These are phyloP conservation scores for Atethmia centrago DNA, from an alignment of 2,888 invertebrate genomes.

Conservation along the genomic window DNA sequence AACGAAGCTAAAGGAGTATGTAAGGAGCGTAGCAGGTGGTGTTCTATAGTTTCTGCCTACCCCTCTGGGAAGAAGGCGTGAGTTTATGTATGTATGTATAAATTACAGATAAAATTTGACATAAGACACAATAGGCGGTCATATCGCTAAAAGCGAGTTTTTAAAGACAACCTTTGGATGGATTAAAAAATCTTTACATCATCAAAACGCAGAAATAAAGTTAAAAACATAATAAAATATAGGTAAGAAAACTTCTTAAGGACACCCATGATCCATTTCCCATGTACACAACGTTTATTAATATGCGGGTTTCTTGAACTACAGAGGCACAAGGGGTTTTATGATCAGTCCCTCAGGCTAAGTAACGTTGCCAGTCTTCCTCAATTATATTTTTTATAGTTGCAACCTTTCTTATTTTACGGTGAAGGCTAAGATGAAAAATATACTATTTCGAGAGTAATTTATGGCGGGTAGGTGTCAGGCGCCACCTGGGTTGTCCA, in stretches of 20 bases:
- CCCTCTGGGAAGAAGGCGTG: too few relatives aligned
- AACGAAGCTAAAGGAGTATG: too few relatives aligned
- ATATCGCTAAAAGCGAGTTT: too few relatives aligned
- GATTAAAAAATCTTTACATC: too few relatives aligned
- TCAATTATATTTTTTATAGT: constrained; percentile 56
- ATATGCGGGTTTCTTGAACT: constrained; percentile 6
- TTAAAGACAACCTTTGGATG: too few relatives aligned
- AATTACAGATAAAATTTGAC: too few relatives aligned
- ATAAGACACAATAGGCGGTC: too few relatives aligned
- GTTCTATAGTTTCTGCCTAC: too few relatives aligned
- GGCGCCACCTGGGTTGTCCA: constrained; percentile 38
- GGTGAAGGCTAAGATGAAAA: constrained; percentile 43
- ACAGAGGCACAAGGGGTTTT: constrained; percentile 38
- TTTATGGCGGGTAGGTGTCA: constrained; percentile 48
- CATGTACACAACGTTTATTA: constrained; percentile 10
- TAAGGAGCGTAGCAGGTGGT: too few relatives aligned
- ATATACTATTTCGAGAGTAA: constrained; percentile 43
- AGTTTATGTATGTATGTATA: too few relatives aligned
- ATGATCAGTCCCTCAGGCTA: constrained; percentile 23
- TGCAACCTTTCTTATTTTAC: constrained; percentile 51
- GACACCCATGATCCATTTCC: not conserved
- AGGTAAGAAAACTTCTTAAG: not conserved
- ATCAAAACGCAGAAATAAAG: too few relatives aligned
- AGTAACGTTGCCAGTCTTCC: constrained; percentile 42
- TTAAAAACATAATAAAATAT: not conserved